These are phyloP conservation scores for Lasioglossum lativentre DNA, from an alignment of 2,888 invertebrate genomes.

Conservation along the genomic window DNA sequence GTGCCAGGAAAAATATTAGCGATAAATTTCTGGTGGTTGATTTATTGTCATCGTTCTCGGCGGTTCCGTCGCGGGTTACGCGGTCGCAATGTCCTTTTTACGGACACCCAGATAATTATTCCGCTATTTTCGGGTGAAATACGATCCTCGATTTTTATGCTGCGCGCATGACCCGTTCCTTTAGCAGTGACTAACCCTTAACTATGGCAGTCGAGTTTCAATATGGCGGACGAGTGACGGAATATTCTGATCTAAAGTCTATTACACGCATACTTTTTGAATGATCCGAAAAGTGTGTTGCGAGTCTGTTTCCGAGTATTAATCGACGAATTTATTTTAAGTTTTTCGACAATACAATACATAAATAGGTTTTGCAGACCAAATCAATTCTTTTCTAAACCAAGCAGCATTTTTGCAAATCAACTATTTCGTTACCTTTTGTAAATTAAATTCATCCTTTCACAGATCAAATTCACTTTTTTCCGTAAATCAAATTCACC, in stretches of 20 bases:
- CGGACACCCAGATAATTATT: neutral
- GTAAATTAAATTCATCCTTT: too few species aligned
- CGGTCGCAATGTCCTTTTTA: slow-evolving; percentile 20
- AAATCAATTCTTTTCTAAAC: too few species aligned
- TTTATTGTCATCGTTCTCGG: slow-evolving; percentile 64
- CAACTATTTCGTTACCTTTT: too few species aligned
- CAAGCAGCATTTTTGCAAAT: too few species aligned
- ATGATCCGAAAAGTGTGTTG: neutral
- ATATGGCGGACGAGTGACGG: neutral
- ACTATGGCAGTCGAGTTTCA: neutral
- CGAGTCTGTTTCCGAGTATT: neutral
- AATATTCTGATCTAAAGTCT: too few species aligned
- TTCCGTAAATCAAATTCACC: too few species aligned
- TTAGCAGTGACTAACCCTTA: neutral
- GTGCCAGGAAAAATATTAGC: slow-evolving; percentile 70
- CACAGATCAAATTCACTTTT: too few species aligned
- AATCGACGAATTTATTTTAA: neutral
- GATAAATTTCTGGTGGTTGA: slow-evolving; percentile 70
- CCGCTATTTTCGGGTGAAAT: neutral
- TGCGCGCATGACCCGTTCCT: neutral
- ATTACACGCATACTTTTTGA: neutral
- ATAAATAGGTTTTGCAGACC: too few species aligned
- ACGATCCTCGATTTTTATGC: neutral
- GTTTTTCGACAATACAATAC: neutral
- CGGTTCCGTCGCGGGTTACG: slow-evolving; percentile 54